Evolutionary conservation across 2,113 vertebrate species (phyloP).

Genomic region (Phalacrocorax carbo): DNA sequence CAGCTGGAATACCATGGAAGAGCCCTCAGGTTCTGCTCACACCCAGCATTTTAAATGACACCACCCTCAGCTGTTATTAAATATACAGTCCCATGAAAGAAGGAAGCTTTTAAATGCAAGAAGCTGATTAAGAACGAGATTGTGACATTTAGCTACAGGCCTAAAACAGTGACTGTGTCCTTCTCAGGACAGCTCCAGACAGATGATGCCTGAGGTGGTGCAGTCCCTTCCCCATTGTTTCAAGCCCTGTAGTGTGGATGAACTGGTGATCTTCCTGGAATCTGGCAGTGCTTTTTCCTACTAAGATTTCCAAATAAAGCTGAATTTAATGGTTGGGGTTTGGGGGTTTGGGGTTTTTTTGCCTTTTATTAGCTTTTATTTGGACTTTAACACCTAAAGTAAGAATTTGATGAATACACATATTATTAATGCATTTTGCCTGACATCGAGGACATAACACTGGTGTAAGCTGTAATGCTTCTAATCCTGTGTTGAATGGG

Average conservation of each 20-base stretch:
- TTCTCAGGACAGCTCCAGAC: neutral
- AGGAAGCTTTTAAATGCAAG: neutral
- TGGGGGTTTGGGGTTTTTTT: neutral
- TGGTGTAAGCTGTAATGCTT: neutral
- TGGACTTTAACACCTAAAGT: neutral
- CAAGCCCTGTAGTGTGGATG: neutral
- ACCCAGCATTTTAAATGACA: neutral
- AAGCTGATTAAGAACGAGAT: neutral
- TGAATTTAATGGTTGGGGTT: neutral
- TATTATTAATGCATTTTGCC: neutral
- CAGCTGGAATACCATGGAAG: neutral
- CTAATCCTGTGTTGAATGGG: neutral
- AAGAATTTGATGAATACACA: neutral
- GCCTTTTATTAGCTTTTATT: neutral
- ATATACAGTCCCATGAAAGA: neutral
- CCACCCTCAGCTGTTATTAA: neutral
- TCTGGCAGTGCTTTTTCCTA: neutral
- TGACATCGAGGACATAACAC: neutral
- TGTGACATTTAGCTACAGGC: neutral
- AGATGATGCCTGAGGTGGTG: neutral
- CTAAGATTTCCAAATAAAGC: neutral
- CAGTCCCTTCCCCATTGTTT: neutral
- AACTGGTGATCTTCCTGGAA: neutral
- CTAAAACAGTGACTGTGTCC: neutral
- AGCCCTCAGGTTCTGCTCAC: conserved; percentile 6